Evolutionary conservation across 2,113 vertebrate genomes (phyloP).

Genomic region (Caretta caretta): DNA sequence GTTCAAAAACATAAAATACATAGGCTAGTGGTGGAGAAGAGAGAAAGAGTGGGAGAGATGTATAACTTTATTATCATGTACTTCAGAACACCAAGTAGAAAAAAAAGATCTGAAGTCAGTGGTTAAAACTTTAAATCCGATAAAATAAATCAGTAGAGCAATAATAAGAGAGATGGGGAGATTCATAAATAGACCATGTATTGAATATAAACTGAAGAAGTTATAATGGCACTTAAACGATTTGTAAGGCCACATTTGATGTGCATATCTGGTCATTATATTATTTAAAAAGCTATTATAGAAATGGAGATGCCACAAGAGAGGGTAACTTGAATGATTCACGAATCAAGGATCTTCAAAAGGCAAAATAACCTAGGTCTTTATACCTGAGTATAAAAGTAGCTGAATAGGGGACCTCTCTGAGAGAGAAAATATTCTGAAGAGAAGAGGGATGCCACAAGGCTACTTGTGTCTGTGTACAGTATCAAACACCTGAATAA

Average conservation of each 20-base stretch:
- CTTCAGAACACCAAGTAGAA: neutral
- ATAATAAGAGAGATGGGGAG: neutral
- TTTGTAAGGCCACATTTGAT: neutral
- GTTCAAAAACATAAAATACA: conserved; percentile 1
- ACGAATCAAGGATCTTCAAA: neutral
- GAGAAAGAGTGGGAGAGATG: neutral
- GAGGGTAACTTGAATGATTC: neutral
- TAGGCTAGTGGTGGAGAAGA: neutral
- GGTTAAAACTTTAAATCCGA: neutral
- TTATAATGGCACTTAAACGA: neutral
- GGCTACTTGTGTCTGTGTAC: neutral
- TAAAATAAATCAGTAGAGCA: neutral
- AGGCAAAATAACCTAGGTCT: neutral
- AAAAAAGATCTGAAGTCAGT: neutral
- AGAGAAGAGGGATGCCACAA: neutral
- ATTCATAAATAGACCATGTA: neutral
- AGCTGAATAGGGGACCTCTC: neutral
- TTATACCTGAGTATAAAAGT: neutral
- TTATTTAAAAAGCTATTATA: neutral
- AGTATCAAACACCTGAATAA: neutral
- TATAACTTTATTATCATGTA: neutral
- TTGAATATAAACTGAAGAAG: neutral
- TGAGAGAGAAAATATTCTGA: neutral
- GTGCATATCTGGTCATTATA: neutral
- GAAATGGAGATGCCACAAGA: neutral